Percentiles rank a stretch among this genome's conserved stretches.
phyloP scores from a whole-genome alignment of 2,888 invertebrate species.

The Apoderus coryli region DNA sequence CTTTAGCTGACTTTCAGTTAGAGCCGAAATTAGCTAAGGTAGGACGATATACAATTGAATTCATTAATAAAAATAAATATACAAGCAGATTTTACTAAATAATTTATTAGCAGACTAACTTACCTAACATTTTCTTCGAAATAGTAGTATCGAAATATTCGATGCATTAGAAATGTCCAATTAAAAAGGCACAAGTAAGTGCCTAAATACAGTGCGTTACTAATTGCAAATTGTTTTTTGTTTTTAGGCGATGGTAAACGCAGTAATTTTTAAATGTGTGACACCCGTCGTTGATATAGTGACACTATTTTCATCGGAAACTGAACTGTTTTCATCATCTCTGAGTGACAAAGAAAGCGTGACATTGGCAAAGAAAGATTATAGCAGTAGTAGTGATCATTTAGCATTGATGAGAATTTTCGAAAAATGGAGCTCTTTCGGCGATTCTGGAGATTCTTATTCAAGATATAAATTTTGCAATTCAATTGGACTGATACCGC shows the following conservation, averaged over 20 bases:
- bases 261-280: conserved; percentile 40
- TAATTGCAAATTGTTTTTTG: no score
- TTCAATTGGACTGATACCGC: conserved; percentile 32
- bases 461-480: conserved; percentile 33
- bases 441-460: conserved; percentile 22
- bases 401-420: conserved; percentile 41
- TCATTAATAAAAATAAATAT: no score
- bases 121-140: no score
- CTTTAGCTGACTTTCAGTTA: conserved; percentile 35
- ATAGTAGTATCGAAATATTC: no score
- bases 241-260: conserved; percentile 38
- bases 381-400: conserved; percentile 46
- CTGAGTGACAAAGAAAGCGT: conserved; percentile 36
- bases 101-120: no score
- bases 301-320: conserved; percentile 35
- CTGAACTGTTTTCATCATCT: conserved; percentile 38
- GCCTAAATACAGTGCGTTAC: no score
- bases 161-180: no score
- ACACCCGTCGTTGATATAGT: conserved; percentile 36
- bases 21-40: conserved; percentile 44
- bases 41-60: not conserved
- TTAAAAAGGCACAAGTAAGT: no score
- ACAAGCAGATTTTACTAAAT: no score
- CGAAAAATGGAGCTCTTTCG: conserved; percentile 34
- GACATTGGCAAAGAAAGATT: conserved; percentile 37